Conservation (phyloP, 2,888 invertebrate species). For the Napeogenes sylphis region DNA sequence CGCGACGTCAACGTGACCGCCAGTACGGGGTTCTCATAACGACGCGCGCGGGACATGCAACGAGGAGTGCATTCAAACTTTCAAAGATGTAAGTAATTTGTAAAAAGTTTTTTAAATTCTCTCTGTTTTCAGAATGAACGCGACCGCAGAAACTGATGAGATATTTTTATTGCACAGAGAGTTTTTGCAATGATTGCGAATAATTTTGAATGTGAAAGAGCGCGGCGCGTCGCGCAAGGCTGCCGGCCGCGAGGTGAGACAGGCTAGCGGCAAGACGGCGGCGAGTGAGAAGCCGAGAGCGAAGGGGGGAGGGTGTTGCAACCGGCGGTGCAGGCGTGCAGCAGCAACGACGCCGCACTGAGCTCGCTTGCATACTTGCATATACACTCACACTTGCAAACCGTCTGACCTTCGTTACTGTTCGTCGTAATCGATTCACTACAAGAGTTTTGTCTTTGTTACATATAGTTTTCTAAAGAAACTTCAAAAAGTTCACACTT, state of each 20-base stretch:
- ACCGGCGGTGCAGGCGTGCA: slow-evolving; percentile 77
- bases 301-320: slow-evolving; percentile 78
- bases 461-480: slow-evolving; percentile 50
- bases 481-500: slow-evolving; percentile 29
- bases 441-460: slow-evolving; percentile 64
- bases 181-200: slow-evolving; percentile 77
- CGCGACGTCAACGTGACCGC: slow-evolving; percentile 83
- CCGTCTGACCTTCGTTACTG: slow-evolving; percentile 72
- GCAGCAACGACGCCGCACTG: slow-evolving; percentile 76
- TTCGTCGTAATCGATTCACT: slow-evolving; percentile 68
- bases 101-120: slow-evolving; percentile 56
- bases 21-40: slow-evolving; percentile 85
- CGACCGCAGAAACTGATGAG: slow-evolving; percentile 61
- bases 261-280: slow-evolving; percentile 77
- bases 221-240: slow-evolving; percentile 78
- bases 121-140: slow-evolving; percentile 64
- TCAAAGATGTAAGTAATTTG: slow-evolving; percentile 64
- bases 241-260: slow-evolving; percentile 79
- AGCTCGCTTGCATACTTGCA: slow-evolving; percentile 78
- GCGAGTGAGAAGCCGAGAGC: slow-evolving; percentile 75
- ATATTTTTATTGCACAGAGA: slow-evolving; percentile 76
- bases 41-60: slow-evolving; percentile 86
- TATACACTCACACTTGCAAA: slow-evolving; percentile 72
- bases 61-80: slow-evolving; percentile 80
- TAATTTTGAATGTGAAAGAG: slow-evolving; percentile 78